Evolutionary conservation across 2,888 invertebrate species (phyloP), one percentile per base, ranked within the genome.

Genomic region (Campopleginae sp.): DNA sequence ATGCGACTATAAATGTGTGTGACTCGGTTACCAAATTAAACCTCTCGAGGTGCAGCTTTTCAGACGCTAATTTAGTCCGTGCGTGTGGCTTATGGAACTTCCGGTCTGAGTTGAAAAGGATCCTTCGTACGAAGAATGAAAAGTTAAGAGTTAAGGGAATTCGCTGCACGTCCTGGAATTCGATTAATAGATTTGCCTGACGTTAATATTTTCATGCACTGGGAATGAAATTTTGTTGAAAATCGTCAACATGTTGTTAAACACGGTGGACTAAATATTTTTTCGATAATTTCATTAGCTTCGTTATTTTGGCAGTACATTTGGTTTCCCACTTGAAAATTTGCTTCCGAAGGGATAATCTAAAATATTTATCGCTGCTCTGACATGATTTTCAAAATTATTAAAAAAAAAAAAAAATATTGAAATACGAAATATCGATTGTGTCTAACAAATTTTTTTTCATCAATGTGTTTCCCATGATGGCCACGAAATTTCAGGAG

Each of bases 1-100:
- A 75, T 44, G n/a, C n/a, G 33, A 63, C 27, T 19, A n/a, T 48
- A 48, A 65, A 72, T 14, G 38, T 76, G 79, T 79, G 83, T 79
- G 83, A 68, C 79, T 75, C 70, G 83, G 17, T 74, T 83, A 44
- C 83, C 46, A 79, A 79, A 83, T 83, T 74, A 61, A 65, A 27
- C 38, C 38, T 48, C 46, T 33, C 48, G 46, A 63, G 58, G 46
- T 23, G 70, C 71, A 79, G 48, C 27, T 58, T 58, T 68, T 68
- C 42, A 44, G 51, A 54, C 54, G 33, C 54, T 27, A 54, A 54
- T 27, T 19, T 61, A 65, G 27, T 58, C n/a, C 71, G 61, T 46
- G 68, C 63, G 80, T 42, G 74, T 42, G 74, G 66, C 42, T 54
- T 27, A 61, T 10, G 68, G 42, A 12, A 75, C 70, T 83, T 83